Evolutionary conservation across 53 echinoderm and acorn worm genomes (phyloP), one percentile per base, ranked within the genome.

Genomic region (Luidia sarsii): DNA sequence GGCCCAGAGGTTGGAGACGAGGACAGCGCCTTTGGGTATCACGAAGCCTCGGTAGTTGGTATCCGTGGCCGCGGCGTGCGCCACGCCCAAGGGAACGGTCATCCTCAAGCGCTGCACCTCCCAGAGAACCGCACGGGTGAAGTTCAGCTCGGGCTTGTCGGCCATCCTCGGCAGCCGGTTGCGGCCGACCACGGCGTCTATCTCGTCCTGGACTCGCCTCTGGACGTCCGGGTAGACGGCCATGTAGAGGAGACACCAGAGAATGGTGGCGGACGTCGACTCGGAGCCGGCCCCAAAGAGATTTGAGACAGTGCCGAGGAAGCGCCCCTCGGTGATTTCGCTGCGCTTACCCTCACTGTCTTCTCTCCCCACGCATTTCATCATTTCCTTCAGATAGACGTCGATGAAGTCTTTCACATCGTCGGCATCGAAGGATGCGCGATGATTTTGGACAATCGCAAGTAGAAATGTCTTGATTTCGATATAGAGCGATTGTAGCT

Each of bases 261-360:
- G 75, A 14, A 89, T 37, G 28, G 84, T 75, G n/a, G 89, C 65
- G 60, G 83, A 75, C 10, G 84, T 84, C 27, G 89, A 79, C 79
- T 89, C 89, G 51, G 59, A 74, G 19, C 89, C 82, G n/a, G 83
- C 89, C 23, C 74, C 83, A 29, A 89, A 89, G 4, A 89, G 79
- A 67, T 89, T 83, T 2, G 66, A 68, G n/a, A 67, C 31, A 46
- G 66, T 50, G n/a, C 83, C 83, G 2, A 55, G 39, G 7, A 89
- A 52, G 69, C 69, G 77, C 38, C 57, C 61, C 16, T 89, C 55
- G 15, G 20, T 50, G 50, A 65, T 43, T 18, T 65, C 34, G 16
- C 20, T 36, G n/a, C 56, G 15, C 7, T 15, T 34, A 6, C 15
- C 36, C 16, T 19, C 11, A 11, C 13, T 16, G 18, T 33, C 10